Conservation (phyloP, 1,140 invertebrate genomes). For the Drosophila seguyi region DNA sequence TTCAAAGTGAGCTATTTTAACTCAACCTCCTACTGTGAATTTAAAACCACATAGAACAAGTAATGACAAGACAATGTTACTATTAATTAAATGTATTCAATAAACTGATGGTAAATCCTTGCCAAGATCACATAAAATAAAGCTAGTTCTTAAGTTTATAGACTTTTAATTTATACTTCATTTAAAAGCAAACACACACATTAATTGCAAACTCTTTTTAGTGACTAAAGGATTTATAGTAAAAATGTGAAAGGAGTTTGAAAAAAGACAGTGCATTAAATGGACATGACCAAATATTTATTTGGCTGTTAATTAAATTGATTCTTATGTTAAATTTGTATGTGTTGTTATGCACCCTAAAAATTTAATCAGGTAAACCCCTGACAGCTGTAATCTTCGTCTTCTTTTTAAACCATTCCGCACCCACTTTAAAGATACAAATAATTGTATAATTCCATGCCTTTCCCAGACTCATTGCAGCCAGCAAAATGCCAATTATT, state of each 20-base stretch:
- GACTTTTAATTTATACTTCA: constrained; percentile 25
- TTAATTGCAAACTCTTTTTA: not conserved
- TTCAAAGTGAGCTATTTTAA: not conserved
- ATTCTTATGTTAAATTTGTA: not conserved
- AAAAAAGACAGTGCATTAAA: not conserved
- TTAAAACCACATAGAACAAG: not conserved
- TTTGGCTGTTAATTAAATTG: not conserved
- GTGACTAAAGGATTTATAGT: constrained; percentile 7
- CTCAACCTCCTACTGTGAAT: not conserved
- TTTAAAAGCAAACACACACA: not conserved
- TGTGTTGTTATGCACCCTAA: too few relatives aligned
- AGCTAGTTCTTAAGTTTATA: constrained; percentile 1
- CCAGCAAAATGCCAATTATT: constrained; percentile 38
- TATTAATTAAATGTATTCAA: too few relatives aligned
- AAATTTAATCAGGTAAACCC: not conserved
- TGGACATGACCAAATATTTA: not conserved
- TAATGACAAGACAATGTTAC: not conserved
- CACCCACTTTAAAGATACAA: constrained; percentile 22
- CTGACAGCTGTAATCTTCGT: not conserved
- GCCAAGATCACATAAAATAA: constrained; percentile 2
- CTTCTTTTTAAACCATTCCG: constrained; percentile 6
- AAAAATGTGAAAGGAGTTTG: not conserved
- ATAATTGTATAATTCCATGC: constrained; percentile 21
- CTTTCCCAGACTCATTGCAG: constrained; percentile 43
- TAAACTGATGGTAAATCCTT: not conserved